These are phyloP conservation scores for Corythaixoides concolor DNA, from an alignment of 2,113 vertebrate species.

Conservation along the genomic window DNA sequence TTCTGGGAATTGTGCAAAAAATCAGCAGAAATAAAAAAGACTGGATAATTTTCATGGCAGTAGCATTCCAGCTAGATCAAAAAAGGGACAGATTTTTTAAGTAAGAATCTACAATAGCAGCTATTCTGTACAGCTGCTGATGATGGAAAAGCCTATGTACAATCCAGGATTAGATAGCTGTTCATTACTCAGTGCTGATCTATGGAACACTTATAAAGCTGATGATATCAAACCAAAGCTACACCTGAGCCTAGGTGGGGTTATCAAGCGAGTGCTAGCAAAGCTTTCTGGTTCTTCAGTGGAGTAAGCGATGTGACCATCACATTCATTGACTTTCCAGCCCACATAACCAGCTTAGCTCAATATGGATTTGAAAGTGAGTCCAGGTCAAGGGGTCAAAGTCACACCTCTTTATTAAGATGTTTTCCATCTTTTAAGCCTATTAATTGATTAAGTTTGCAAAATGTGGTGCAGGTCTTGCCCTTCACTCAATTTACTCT, in stretches of 20 bases:
- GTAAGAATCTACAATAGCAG: neutral
- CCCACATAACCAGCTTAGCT: neutral
- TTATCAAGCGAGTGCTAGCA: neutral
- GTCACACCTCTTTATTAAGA: neutral
- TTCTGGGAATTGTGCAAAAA: conserved; percentile 23
- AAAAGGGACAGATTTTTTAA: neutral
- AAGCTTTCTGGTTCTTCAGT: neutral
- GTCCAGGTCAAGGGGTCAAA: neutral
- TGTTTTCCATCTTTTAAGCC: neutral
- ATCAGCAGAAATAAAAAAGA: neutral
- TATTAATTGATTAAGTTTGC: neutral
- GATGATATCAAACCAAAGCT: neutral
- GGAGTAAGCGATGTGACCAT: neutral
- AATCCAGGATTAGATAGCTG: neutral
- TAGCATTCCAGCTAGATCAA: neutral
- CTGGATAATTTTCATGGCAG: neutral
- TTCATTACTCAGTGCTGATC: neutral
- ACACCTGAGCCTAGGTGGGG: neutral
- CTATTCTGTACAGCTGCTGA: neutral
- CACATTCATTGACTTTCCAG: neutral
- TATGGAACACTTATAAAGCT: neutral
- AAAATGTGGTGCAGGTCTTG: neutral
- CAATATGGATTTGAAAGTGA: neutral
- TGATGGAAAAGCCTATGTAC: neutral
- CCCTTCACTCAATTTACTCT: neutral